Evolutionary conservation across 2,113 vertebrate genomes (phyloP).

Genomic region (Gavia stellata): DNA sequence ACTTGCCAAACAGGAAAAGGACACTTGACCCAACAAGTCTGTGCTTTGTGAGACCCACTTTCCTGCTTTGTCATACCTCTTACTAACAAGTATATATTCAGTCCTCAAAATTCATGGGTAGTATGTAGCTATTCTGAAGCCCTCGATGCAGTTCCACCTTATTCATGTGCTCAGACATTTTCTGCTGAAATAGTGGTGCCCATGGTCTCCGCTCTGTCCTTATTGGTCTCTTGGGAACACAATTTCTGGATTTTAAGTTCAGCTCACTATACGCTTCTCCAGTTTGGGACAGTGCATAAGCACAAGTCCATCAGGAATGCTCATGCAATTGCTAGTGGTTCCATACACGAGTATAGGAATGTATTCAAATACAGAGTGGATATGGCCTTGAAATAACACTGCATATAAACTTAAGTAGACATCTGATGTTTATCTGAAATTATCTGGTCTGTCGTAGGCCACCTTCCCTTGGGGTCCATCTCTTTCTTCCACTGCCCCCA

Average conservation of each 20-base stretch:
- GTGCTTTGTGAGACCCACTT: constrained; percentile 31
- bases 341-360: background rate
- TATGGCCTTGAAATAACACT: background rate
- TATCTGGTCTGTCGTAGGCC: background rate
- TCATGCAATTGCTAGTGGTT: background rate
- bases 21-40: constrained; percentile 56
- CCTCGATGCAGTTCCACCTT: background rate
- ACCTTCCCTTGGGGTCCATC: background rate
- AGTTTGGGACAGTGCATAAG: background rate
- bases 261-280: background rate
- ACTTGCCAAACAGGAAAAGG: constrained; percentile 64
- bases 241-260: background rate
- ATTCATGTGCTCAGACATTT: background rate
- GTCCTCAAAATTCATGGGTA: background rate
- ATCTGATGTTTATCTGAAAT: background rate
- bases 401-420: background rate
- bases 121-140: background rate
- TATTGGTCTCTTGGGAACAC: background rate
- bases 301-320: background rate
- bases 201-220: background rate
- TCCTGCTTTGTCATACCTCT: constrained; percentile 12
- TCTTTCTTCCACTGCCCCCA: background rate
- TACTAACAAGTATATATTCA: background rate
- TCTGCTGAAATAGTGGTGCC: background rate
- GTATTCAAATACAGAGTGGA: background rate